These are phyloP conservation scores for Alfaro cultratus DNA, from an alignment of 2,797 vertebrate genomes.

Conservation along the genomic window DNA sequence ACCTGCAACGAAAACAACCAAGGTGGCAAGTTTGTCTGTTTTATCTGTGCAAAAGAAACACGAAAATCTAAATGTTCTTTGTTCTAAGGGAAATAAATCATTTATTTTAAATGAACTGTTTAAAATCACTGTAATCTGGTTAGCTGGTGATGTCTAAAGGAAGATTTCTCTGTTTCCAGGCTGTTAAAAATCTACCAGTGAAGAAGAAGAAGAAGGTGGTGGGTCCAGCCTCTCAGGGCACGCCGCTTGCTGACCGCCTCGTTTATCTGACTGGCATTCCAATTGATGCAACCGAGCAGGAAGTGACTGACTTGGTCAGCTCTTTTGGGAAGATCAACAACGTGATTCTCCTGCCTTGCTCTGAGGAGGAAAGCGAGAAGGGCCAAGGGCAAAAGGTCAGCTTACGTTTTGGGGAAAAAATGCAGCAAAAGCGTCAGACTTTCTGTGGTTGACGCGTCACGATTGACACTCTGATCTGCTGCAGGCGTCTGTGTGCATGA, in stretches of 20 bases:
- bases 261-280: slow-evolving; percentile 71
- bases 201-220: slow-evolving; percentile 70
- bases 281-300: slow-evolving; percentile 62
- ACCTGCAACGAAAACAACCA: slow-evolving; percentile 36
- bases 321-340: slow-evolving; percentile 75
- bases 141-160: not conserved
- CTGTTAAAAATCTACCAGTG: slow-evolving; percentile 45
- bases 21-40: slow-evolving; percentile 11
- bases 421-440: not conserved
- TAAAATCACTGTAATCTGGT: not conserved
- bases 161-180: slow-evolving; percentile 28
- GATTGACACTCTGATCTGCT: not conserved
- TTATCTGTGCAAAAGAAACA: not conserved
- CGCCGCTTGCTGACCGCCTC: slow-evolving; percentile 30
- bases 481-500: slow-evolving; percentile 76
- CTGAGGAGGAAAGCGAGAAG: slow-evolving; percentile 45
- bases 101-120: not conserved
- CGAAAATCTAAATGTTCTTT: not conserved
- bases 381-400: slow-evolving; percentile 63
- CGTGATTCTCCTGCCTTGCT: slow-evolving; percentile 61
- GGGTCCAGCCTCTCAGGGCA: slow-evolving; percentile 7
- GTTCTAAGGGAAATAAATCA: not conserved
- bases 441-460: not conserved
- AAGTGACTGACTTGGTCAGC: slow-evolving; percentile 64
- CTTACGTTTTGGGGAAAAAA: not conserved